A percentile compares a stretch with the other conserved stretches of the same genome.
Conservation (phyloP, 2,888 invertebrate species). For the Parnassius apollo region DNA sequence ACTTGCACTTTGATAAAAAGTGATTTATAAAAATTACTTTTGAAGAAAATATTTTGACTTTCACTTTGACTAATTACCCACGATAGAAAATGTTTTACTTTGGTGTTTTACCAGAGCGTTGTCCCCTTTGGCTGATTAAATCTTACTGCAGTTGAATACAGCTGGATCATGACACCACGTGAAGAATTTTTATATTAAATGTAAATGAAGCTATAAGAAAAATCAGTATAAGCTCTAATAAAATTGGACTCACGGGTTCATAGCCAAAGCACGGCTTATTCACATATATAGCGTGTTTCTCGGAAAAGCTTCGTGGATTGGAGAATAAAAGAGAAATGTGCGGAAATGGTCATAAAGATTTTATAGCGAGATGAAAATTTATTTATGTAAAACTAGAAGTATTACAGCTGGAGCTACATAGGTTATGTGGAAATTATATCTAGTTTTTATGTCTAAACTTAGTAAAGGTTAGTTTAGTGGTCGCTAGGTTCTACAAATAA, state of each 20-base stretch:
- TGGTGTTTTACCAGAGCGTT: too few relatives aligned
- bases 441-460: too few relatives aligned
- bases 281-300: slow-evolving; percentile 1
- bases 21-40: too few relatives aligned
- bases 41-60: too few relatives aligned
- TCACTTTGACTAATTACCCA: too few relatives aligned
- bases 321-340: slow-evolving; percentile 35
- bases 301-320: background rate
- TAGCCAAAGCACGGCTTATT: background rate
- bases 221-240: background rate
- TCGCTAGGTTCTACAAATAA: too few relatives aligned
- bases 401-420: slow-evolving; percentile 10
- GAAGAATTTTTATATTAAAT: background rate
- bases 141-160: too few relatives aligned
- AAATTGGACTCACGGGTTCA: background rate
- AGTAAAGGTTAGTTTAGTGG: too few relatives aligned
- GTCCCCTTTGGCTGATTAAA: too few relatives aligned
- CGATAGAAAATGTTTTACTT: too few relatives aligned
- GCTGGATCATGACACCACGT: background rate
- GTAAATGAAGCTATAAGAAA: background rate
- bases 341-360: slow-evolving; percentile 69
- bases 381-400: slow-evolving; percentile 13
- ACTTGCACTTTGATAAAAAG: too few relatives aligned
- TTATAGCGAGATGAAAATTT: slow-evolving; percentile 45
- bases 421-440: background rate